Conservation (phyloP, 1,140 invertebrate species). For the Eriosoma lanigerum region DNA sequence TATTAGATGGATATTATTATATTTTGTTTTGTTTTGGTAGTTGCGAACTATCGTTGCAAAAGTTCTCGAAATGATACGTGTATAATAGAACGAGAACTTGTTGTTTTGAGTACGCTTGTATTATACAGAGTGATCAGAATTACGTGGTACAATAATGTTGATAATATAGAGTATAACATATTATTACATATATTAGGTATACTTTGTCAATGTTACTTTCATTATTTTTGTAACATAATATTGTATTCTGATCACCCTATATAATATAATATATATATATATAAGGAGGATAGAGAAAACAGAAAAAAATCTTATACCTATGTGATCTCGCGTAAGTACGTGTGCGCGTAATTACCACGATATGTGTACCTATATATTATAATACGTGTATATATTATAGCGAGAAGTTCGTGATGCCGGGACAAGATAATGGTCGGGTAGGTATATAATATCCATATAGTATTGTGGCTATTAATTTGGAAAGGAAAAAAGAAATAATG, state of each 20-base stretch:
- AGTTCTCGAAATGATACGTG: slow-evolving; percentile 12
- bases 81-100: background rate
- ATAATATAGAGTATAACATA: no score
- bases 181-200: no score
- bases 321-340: no score
- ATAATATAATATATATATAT: no score
- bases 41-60: slow-evolving; percentile 9
- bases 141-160: no score
- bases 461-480: slow-evolving; percentile 42
- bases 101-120: no score
- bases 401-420: slow-evolving; percentile 35
- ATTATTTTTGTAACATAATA: no score
- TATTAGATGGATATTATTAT: slow-evolving; percentile 15
- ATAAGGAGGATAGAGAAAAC: background rate
- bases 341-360: background rate
- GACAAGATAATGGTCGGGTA: slow-evolving; percentile 32
- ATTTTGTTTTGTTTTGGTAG: slow-evolving; percentile 25
- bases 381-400: background rate
- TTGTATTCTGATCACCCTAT: no score
- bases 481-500: slow-evolving; percentile 17
- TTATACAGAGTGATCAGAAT: no score
- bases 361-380: background rate
- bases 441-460: no score
- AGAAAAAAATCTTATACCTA: background rate
- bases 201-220: no score